These are phyloP conservation scores for Chymomyza procnemis DNA, from an alignment of 2,888 invertebrate genomes.

Conservation along the genomic window DNA sequence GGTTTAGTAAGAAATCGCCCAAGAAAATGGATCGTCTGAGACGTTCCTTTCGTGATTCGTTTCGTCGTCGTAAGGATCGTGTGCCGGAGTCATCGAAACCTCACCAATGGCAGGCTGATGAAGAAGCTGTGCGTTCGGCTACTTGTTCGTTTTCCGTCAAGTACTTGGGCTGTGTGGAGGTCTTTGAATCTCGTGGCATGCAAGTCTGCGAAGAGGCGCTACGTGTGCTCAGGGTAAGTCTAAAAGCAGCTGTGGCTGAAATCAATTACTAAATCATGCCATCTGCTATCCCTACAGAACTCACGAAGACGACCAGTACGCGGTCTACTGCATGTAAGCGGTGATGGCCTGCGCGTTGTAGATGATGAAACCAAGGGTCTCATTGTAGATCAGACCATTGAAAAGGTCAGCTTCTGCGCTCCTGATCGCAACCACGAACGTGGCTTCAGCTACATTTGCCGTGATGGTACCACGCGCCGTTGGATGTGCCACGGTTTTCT, in stretches of 20 bases:
- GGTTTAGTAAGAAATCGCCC: constrained; percentile 83
- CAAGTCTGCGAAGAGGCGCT: constrained; percentile 99
- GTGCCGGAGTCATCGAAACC: constrained; percentile 96
- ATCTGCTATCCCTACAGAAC: constrained; percentile 81
- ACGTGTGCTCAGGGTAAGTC: constrained; percentile 95
- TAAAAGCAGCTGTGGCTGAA: too few species aligned
- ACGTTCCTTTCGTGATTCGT: constrained; percentile 94
- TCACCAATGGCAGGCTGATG: constrained; percentile 99
- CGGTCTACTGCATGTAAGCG: constrained; percentile 92
- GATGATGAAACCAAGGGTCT: constrained; percentile 99
- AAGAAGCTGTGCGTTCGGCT: constrained; percentile 95
- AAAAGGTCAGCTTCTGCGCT: constrained; percentile 99
- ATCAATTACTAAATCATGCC: neutral
- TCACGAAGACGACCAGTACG: constrained; percentile 93
- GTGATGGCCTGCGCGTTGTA: constrained; percentile 97
- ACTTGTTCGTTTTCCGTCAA: constrained; percentile 98
- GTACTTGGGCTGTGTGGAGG: constrained; percentile 99
- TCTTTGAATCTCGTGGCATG: constrained; percentile 99
- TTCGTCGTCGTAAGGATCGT: constrained; percentile 92
- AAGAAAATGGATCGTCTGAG: constrained; percentile 93
- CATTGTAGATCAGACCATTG: constrained; percentile 99
- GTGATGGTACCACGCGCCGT: constrained; percentile 97
- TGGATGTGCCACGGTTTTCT: constrained; percentile 99
- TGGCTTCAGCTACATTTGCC: constrained; percentile 98
- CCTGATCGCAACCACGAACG: constrained; percentile 98